Base-by-base conservation (phyloP, 2,113 vertebrate species). In the Zeus faber region DNA sequence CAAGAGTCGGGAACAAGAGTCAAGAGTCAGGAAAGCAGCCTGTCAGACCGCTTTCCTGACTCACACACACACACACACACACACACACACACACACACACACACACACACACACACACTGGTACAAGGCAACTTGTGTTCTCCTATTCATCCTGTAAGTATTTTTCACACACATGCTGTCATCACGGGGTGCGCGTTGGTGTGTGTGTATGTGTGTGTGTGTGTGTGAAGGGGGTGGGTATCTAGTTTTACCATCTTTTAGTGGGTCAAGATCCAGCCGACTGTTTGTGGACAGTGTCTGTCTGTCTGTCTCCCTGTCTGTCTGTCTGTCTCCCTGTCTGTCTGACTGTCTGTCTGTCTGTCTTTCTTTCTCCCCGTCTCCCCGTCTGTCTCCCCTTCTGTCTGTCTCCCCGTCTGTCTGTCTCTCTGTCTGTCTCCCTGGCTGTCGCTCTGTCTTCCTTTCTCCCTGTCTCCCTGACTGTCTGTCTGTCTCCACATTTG, bases 181-280 rank as follows among this genome's bases (percentile, higher is more conserved):
- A 70, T 72, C 64, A 39, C 16, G 46, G 31, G 25, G 23, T 13
- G 25, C 54, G 14, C 60, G 52, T 21, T 2, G 27, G 33, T 29
- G 61, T 67, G 55, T 33, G 40, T 7, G n/a, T n/a, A n/a, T n/a
- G n/a, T n/a, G n/a, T n/a, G n/a, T n/a, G n/a, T n/a, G n/a, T n/a
- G n/a, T n/a, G n/a, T n/a, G n/a, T n/a, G n/a, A n/a, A n/a, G n/a
- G n/a, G 22, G 21, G 17, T 25, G 46, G 49, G 57, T 54, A 55
- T 77, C 65, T 77, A 68, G 60, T 64, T 72, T 76, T 62, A 74
- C 63, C 61, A n/a, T 73, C 57, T 67, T 71, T 63, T 59, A 46
- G 57, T 45, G 43, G 60, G 70, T 52, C 54, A 43, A 51, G 65
- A 49, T 75, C 58, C n/a, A n/a, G n/a, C n/a, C n/a, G n/a, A n/a